Conservation (phyloP, 2,888 invertebrate genomes). For the Hypena proboscidalis region DNA sequence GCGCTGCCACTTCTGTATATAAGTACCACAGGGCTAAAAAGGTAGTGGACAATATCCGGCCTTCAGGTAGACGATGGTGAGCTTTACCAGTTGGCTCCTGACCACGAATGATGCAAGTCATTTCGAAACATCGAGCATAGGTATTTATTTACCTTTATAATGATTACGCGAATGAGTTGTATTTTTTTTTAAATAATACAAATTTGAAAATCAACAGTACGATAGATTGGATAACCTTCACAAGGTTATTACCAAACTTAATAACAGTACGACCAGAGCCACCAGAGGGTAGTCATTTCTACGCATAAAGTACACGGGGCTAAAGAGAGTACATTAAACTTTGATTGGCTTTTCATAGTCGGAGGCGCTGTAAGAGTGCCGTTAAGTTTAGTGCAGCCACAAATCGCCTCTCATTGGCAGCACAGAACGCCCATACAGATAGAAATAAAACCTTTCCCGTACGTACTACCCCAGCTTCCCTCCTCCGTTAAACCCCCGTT, state of each 20-base stretch:
- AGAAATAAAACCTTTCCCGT: constrained; percentile 54
- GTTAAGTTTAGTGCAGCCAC: constrained; percentile 71
- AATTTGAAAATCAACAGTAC: too few species aligned
- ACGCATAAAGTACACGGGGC: constrained; percentile 53
- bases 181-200: too few species aligned
- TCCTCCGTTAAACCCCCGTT: constrained; percentile 56
- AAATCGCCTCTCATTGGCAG: constrained; percentile 65
- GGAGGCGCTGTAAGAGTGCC: constrained; percentile 58
- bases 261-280: constrained; percentile 16
- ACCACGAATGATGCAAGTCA: too few species aligned
- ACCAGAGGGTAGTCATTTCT: constrained; percentile 40
- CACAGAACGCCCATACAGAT: constrained; percentile 50
- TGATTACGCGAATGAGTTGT: too few species aligned
- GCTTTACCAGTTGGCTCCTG: too few species aligned
- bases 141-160: too few species aligned
- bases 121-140: too few species aligned
- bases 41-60: too few species aligned
- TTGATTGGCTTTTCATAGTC: constrained; percentile 78
- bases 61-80: too few species aligned
- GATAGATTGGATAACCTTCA: not conserved
- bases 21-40: too few species aligned
- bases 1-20: too few species aligned
- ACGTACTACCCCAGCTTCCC: constrained; percentile 39
- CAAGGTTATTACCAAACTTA: constrained; percentile 1
- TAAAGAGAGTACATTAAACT: constrained; percentile 67